phyloP scores from a whole-genome alignment of 2,888 invertebrate species.

The Bursaphelenchus okinawaensis region DNA sequence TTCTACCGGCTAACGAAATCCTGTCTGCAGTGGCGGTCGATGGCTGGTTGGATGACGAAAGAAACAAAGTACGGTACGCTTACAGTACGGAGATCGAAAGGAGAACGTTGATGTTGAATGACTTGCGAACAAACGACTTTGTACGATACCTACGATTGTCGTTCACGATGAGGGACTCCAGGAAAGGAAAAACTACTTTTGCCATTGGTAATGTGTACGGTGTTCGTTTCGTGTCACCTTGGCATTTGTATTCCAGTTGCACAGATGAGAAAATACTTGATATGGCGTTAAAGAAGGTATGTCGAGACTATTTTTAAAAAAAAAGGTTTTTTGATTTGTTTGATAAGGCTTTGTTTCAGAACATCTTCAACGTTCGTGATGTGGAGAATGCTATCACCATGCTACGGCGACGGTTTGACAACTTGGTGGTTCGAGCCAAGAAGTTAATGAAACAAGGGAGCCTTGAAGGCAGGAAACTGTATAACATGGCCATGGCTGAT shows the following conservation, averaged over 20 bases:
- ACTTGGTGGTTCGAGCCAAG: neutral
- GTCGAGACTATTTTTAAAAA: no score
- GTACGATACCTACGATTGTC: slow-evolving; percentile 79
- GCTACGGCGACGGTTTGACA: neutral
- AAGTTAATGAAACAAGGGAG: slow-evolving; percentile 1
- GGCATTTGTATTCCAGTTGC: slow-evolving; percentile 59
- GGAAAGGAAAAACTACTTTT: slow-evolving; percentile 82
- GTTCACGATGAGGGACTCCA: slow-evolving; percentile 82
- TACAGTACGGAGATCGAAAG: slow-evolving; percentile 79
- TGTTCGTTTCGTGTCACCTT: slow-evolving; percentile 73
- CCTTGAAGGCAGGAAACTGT: neutral
- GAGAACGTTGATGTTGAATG: slow-evolving; percentile 62
- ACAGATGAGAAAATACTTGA: slow-evolving; percentile 11
- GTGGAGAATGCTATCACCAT: neutral
- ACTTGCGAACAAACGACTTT: slow-evolving; percentile 80
- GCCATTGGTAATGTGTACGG: slow-evolving; percentile 89
- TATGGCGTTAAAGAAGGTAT: neutral
- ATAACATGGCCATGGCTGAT: slow-evolving; percentile 1
- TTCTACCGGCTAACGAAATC: slow-evolving; percentile 61
- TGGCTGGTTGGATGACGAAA: slow-evolving; percentile 73
- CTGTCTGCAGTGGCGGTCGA: slow-evolving; percentile 77
- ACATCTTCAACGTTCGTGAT: neutral
- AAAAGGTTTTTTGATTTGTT: neutral
- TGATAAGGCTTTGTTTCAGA: no score
- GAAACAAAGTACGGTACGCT: slow-evolving; percentile 74